Percentiles rank a stretch among this genome's conserved stretches.
Conservation (phyloP, 2,797 vertebrate species). For the Mus caroli region DNA sequence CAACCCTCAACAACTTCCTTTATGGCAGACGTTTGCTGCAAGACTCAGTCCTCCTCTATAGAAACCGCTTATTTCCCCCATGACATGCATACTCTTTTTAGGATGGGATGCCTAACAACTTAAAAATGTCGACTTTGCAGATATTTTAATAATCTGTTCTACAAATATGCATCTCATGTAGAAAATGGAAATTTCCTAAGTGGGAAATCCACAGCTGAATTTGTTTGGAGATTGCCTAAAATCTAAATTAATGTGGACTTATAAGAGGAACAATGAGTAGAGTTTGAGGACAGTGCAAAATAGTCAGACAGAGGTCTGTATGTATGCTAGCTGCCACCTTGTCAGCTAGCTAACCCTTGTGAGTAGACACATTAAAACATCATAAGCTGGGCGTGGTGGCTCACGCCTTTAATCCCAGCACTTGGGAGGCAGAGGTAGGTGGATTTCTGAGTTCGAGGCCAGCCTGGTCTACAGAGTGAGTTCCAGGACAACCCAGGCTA, state of each 20-base stretch:
- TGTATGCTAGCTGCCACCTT: not conserved
- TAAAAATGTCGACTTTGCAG: not conserved
- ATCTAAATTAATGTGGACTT: not conserved
- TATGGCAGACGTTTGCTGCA: not conserved
- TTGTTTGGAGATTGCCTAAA: not conserved
- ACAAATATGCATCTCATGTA: not conserved
- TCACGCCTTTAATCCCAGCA: no score
- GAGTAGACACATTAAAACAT: constrained; percentile 23
- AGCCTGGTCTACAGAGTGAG: no score
- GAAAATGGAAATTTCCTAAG: not conserved
- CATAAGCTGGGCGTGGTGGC: no score
- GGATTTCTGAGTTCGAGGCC: no score
- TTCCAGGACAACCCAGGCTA: no score
- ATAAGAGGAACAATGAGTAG: not conserved
- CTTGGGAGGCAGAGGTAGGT: no score
- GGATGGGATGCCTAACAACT: not conserved
- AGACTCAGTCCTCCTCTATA: not conserved
- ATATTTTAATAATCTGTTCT: not conserved
- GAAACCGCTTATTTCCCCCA: not conserved
- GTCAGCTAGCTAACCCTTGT: not conserved
- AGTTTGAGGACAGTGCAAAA: not conserved
- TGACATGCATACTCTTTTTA: not conserved
- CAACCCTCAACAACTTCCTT: not conserved
- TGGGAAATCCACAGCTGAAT: constrained; percentile 23
- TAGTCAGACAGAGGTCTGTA: not conserved